These are phyloP conservation scores for Heteromyza rotundicornis DNA, from an alignment of 2,888 invertebrate species.

Conservation along the genomic window DNA sequence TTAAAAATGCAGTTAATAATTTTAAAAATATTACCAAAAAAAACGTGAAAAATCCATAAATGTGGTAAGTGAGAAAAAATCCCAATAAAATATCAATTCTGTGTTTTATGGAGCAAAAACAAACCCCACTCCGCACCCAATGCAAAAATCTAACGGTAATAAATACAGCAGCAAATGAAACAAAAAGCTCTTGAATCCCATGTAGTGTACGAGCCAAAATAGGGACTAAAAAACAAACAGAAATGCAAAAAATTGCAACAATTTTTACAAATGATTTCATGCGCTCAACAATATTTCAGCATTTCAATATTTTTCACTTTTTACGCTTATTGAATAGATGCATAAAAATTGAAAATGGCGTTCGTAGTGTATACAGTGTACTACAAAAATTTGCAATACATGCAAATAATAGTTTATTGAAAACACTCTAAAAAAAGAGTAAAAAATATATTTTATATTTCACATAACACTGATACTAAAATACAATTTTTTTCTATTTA, in stretches of 20 bases:
- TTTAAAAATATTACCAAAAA: no score
- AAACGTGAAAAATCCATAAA: no score
- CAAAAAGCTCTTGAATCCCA: not conserved
- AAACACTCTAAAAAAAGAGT: not conserved
- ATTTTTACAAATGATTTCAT: not conserved
- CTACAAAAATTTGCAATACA: no score
- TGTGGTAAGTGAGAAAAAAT: no score
- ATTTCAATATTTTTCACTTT: not conserved
- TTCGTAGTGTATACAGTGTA: no score
- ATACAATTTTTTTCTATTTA: not conserved
- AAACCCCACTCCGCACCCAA: conserved; percentile 37
- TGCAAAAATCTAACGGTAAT: not conserved
- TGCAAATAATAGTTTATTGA: not conserved
- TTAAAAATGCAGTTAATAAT: no score
- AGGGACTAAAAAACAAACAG: not conserved
- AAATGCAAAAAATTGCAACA: no score
- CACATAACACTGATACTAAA: not conserved
- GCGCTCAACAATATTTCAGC: not conserved
- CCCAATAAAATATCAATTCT: conserved; percentile 54
- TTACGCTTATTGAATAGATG: not conserved
- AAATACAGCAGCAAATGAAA: not conserved
- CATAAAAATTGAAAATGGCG: not conserved
- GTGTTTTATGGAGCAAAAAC: conserved; percentile 38
- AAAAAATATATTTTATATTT: not conserved
- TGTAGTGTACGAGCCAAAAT: not conserved